Percentiles rank a stretch among this genome's conserved stretches.
Evolutionary conservation across 1,140 invertebrate species (phyloP).

Genomic region (Drosophila pseudoobscura): DNA sequence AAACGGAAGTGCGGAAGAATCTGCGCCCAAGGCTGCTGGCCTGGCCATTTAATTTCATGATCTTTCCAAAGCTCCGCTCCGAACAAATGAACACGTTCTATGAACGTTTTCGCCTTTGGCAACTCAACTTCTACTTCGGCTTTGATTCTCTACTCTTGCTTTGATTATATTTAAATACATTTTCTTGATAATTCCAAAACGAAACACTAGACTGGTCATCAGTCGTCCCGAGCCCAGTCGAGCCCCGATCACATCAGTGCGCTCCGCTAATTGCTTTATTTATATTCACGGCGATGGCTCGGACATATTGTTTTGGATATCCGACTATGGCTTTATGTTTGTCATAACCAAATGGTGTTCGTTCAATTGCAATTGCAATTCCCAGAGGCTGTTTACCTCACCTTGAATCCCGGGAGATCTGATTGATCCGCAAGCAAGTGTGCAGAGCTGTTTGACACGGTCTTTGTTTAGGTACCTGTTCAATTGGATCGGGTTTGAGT

Average conservation of each 20-base stretch:
- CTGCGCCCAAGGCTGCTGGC: constrained; percentile 68
- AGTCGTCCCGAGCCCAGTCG: constrained; percentile 1
- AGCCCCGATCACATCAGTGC: not conserved
- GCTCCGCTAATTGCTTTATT: constrained; percentile 63
- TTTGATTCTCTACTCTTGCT: constrained; percentile 2
- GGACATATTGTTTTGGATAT: not conserved
- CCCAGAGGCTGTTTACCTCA: constrained; percentile 30
- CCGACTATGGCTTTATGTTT: constrained; percentile 23
- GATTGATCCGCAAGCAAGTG: not conserved
- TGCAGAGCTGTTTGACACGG: not conserved
- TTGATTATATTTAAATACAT: constrained; percentile 51
- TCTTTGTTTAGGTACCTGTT: not conserved
- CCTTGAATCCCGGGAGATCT: constrained; percentile 20
- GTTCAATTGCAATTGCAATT: constrained; percentile 45
- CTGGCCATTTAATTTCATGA: constrained; percentile 76
- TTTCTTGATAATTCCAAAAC: constrained; percentile 23
- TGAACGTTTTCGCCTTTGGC: constrained; percentile 54
- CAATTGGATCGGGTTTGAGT: constrained; percentile 3
- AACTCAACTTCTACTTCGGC: constrained; percentile 6
- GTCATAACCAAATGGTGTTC: constrained; percentile 25
- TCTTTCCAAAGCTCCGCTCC: constrained; percentile 63
- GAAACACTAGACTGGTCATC: constrained; percentile 15
- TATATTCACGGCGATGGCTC: constrained; percentile 46
- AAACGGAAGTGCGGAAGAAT: constrained; percentile 79
- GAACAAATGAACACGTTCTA: constrained; percentile 63